Percentiles rank a stretch among this genome's conserved stretches.
Evolutionary conservation across 2,888 invertebrate species (phyloP).

Genomic region (Papilio protenor): DNA sequence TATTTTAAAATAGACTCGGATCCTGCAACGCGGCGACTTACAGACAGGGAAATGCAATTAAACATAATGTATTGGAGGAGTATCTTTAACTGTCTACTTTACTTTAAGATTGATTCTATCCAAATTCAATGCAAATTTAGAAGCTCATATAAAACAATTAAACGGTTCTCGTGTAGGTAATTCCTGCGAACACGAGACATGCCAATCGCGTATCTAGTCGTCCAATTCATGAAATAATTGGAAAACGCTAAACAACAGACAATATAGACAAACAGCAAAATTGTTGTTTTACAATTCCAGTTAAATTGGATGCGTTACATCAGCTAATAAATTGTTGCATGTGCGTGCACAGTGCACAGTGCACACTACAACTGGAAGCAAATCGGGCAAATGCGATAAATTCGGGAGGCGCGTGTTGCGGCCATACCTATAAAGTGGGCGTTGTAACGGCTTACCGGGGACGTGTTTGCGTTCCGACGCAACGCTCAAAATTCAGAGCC

Average conservation of each 20-base stretch:
- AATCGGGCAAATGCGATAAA: constrained; percentile 47
- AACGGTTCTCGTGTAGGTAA: background rate
- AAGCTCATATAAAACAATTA: background rate
- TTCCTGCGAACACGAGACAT: background rate
- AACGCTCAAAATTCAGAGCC: constrained; percentile 62
- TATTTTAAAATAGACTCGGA: constrained; percentile 81
- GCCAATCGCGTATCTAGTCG: background rate
- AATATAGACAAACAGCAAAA: constrained; percentile 11
- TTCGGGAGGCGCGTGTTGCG: constrained; percentile 37
- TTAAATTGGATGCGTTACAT: constrained; percentile 7
- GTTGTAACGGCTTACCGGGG: constrained; percentile 59
- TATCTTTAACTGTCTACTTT: background rate
- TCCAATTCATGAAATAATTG: constrained; percentile 6
- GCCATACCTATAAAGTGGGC: constrained; percentile 55
- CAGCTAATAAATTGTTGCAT: constrained; percentile 29
- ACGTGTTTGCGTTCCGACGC: constrained; percentile 59
- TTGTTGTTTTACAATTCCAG: constrained; percentile 20
- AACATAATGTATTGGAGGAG: constrained; percentile 45
- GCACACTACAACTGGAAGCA: constrained; percentile 35
- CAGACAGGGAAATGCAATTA: constrained; percentile 50
- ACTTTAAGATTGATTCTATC: background rate
- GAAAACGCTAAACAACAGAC: constrained; percentile 8
- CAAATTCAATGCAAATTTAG: background rate
- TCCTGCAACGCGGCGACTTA: constrained; percentile 53
- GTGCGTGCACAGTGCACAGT: constrained; percentile 18